Conservation (phyloP, 64 coral and sea anemone species). For the Montipora efflorescens region DNA sequence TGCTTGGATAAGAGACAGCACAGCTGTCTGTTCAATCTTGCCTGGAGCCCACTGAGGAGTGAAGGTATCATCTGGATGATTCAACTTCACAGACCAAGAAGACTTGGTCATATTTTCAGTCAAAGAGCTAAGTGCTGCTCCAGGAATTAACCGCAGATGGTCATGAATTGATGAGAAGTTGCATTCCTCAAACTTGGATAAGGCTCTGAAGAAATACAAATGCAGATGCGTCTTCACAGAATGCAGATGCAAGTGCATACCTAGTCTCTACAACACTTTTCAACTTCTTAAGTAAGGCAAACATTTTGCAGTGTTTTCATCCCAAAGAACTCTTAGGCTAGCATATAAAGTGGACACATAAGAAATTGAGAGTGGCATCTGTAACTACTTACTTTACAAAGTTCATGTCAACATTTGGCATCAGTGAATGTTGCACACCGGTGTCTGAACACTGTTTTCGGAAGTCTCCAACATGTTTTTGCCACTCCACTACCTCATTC, state of each 20-base stretch:
- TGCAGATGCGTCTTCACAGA: not conserved
- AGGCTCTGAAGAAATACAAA: conserved; percentile 57
- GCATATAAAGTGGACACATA: not conserved
- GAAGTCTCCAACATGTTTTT: conserved; percentile 74
- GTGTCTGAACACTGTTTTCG: conserved; percentile 76
- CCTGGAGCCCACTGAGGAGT: conserved; percentile 76
- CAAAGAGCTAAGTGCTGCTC: conserved; percentile 85
- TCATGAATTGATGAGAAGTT: conserved; percentile 81
- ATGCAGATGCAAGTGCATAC: not conserved
- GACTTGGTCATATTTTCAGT: conserved; percentile 86
- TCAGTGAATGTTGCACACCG: conserved; percentile 80
- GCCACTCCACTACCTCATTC: conserved; percentile 93
- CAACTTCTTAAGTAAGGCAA: not conserved
- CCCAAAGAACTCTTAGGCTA: too few species aligned
- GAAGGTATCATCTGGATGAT: conserved; percentile 71
- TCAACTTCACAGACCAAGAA: conserved; percentile 58
- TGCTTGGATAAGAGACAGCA: conserved; percentile 90
- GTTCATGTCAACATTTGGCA: conserved; percentile 86
- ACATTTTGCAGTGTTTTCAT: too few species aligned
- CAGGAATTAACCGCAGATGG: conserved; percentile 84
- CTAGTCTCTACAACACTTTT: too few species aligned
- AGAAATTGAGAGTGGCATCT: too few species aligned
- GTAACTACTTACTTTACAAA: conserved; percentile 83
- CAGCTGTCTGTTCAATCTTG: conserved; percentile 77
- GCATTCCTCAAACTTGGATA: conserved; percentile 93